Base-by-base conservation (phyloP, 1,140 invertebrate species). In the Trichomalopsis sarcophagae region DNA sequence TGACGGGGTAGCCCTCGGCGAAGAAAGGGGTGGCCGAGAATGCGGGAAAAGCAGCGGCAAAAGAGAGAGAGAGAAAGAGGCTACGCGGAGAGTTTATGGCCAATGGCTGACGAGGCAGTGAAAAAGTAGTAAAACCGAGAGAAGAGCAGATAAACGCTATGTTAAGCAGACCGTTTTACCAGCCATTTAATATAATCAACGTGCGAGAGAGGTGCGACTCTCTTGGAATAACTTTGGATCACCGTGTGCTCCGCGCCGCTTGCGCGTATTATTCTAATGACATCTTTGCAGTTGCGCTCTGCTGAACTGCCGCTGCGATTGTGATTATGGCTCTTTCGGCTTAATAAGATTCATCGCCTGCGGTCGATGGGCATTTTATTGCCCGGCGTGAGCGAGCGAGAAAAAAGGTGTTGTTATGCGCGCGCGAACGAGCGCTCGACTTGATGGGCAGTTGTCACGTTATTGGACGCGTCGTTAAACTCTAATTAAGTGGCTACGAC, bases 131-230 rank as follows among this genome's bases (percentile, higher is more conserved):
- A 93, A 92, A 93, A 92, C 90, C 89, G 89, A 92, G 89, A 92
- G 91, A 92, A 90, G 91, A 93, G 91, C 91, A 91, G 92, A 92
- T 92, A 92, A 92, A 92, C 91, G 92, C 90, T 92, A 93, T 92
- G 92, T 92, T 92, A 92, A 93, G 91, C 91, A 92, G 92, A 92
- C 91, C 91, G 90, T 93, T 92, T 93, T 92, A 92, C 91, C 92
- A 91, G 89, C 88, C 91, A 91, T 92, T 93, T 93, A 92, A 92
- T 93, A 93, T 93, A 93, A 93, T 93, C 92, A 92, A 91, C 89
- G 89, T 88, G 88, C 89, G 40, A 62, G 21, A 30, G 55, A 36
- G 30, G 68, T 21, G 68, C 74, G 82, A 76, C 21, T 27, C 55
- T 77, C 62, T 87, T 88, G 84, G 88, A 88, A 89, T 90, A 90